Conservation (phyloP, 1,140 invertebrate species). For the Copidosoma floridanum region DNA sequence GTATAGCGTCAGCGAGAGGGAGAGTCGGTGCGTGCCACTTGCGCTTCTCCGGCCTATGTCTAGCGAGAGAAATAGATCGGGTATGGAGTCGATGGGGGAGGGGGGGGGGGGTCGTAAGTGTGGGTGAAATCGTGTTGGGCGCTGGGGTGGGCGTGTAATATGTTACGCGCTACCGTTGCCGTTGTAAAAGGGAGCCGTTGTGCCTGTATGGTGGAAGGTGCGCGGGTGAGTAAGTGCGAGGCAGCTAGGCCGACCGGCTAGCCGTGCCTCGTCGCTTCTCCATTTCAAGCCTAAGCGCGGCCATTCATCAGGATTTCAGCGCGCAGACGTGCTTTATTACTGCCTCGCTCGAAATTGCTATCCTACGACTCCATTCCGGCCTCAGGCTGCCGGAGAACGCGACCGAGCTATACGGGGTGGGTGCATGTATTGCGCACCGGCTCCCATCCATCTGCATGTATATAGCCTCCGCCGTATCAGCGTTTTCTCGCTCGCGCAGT, state of each 20-base stretch:
- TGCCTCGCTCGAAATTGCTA: slow-evolving; percentile 57
- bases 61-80: not conserved
- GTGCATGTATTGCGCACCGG: slow-evolving; percentile 10
- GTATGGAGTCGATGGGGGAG: not conserved
- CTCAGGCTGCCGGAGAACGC: too few species aligned
- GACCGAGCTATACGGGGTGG: too few species aligned
- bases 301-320: slow-evolving; percentile 60
- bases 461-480: slow-evolving; percentile 37
- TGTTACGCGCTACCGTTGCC: slow-evolving; percentile 30
- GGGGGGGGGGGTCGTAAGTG: slow-evolving; percentile 11
- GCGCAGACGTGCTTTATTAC: slow-evolving; percentile 59
- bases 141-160: slow-evolving; percentile 6
- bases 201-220: too few species aligned
- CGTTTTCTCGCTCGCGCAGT: slow-evolving; percentile 12
- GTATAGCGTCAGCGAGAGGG: not conserved
- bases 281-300: slow-evolving; percentile 59
- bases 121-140: slow-evolving; percentile 28
- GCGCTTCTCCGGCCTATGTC: too few species aligned
- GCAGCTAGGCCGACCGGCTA: too few species aligned
- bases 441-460: slow-evolving; percentile 16
- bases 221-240: slow-evolving; percentile 48
- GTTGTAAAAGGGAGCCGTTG: slow-evolving; percentile 33
- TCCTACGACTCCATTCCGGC: slow-evolving; percentile 57
- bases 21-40: not conserved
- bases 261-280: slow-evolving; percentile 56